Evolutionary conservation across 2,888 invertebrate species (phyloP), one percentile per base, ranked within the genome.

Genomic region (Sinelater perroti): DNA sequence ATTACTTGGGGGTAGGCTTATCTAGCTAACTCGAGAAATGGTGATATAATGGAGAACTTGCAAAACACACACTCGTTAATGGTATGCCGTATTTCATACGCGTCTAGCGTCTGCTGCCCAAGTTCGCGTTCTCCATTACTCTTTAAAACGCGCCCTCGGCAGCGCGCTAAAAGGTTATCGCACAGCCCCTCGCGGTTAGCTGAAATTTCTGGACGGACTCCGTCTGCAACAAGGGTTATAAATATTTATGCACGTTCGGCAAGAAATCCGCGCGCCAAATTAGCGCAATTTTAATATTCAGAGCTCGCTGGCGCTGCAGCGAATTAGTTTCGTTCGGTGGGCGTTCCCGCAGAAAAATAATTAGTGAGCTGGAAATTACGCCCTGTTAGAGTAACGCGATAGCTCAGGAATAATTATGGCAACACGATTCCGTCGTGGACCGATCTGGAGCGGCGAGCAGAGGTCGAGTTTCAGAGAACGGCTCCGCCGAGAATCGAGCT

Each of bases 231-330:
- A 49, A 14, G 10, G 13, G 16, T 17, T 30, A 47, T 47, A 47
- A 47, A 47, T 47, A 47, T 47, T 47, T 33, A 47, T 47, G 21
- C 4, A 18, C 20, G 26, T 47, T 20, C 47, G n/a, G 33, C 1
- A 36, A 49, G 47, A 49, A 35, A 49, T 13, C 21, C 35, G 24
- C 24, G 11, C 21, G 20, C 35, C 35, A 35, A 49, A 49, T 35
- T 35, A 21, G 47, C 26, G 24, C 1, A 49, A 49, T 49, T 49
- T 49, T 35, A 35, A 49, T 49, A 49, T 49, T 49, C 35, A 24
- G 14, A 16, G 7, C 47, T 33, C 26, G 47, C 36, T 31, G 33
- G 21, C 36, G 35, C 47, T 21, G 31, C 17, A 35, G 17, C 18
- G 47, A 49, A 49, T 49, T 47, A 33, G 33, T 47, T 47, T 47